A percentile compares a stretch with the other conserved stretches of the same genome.
Evolutionary conservation across 2,888 invertebrate genomes (phyloP).

Genomic region (Ichneumoninae sp.): DNA sequence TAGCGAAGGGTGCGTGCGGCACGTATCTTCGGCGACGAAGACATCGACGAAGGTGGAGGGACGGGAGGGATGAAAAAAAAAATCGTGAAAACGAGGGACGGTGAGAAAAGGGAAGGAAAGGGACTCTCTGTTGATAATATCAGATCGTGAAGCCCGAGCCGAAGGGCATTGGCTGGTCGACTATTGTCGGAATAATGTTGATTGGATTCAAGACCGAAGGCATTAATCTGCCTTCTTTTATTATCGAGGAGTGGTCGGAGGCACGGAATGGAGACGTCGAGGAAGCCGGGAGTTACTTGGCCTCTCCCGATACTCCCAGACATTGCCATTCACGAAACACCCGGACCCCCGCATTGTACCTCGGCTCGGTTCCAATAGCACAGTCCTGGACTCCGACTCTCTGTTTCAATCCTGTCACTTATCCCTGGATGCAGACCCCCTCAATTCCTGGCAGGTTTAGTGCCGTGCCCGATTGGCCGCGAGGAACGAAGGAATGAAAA

Average conservation of each 20-base stretch:
- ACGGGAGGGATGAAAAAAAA: slow-evolving; percentile 36
- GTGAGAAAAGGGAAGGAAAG: slow-evolving; percentile 70
- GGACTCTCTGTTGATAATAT: slow-evolving; percentile 81
- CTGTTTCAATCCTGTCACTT: slow-evolving; percentile 66
- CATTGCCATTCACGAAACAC: slow-evolving; percentile 64
- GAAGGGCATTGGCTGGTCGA: slow-evolving; percentile 83
- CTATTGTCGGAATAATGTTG: slow-evolving; percentile 84
- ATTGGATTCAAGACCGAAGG: slow-evolving; percentile 84
- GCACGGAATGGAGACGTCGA: slow-evolving; percentile 45
- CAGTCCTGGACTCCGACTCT: slow-evolving; percentile 34
- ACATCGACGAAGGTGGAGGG: slow-evolving; percentile 55
- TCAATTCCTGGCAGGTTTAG: slow-evolving; percentile 25
- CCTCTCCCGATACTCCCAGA: slow-evolving; percentile 59
- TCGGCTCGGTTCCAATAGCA: slow-evolving; percentile 36
- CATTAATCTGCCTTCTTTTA: slow-evolving; percentile 84
- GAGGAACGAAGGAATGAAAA: slow-evolving; percentile 37
- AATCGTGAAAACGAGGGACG: slow-evolving; percentile 52
- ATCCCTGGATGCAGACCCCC: slow-evolving; percentile 50
- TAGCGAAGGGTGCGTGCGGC: slow-evolving; percentile 52
- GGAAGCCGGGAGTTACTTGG: slow-evolving; percentile 45
- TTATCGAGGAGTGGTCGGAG: slow-evolving; percentile 74
- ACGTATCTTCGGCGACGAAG: slow-evolving; percentile 56
- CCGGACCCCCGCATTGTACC: background rate
- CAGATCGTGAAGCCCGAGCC: slow-evolving; percentile 74
- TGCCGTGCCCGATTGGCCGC: slow-evolving; percentile 29